Percentiles rank a stretch among this genome's conserved stretches.
Evolutionary conservation across 2,888 invertebrate genomes (phyloP).

Genomic region (Dastarcus helophoroides): DNA sequence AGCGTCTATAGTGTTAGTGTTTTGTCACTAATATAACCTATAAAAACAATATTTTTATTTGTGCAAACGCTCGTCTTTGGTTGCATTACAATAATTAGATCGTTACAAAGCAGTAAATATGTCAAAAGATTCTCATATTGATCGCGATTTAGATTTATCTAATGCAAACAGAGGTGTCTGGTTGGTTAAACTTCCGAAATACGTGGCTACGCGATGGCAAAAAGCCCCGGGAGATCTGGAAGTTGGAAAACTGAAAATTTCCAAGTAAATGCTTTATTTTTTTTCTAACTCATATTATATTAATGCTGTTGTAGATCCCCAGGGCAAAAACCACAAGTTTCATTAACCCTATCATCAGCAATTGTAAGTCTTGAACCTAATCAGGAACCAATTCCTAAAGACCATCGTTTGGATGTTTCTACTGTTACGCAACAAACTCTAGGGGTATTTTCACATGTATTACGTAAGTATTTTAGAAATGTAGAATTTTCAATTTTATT

Average conservation of each 20-base stretch:
- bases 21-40: no score
- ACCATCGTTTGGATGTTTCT: conserved; percentile 84
- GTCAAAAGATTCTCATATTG: conserved; percentile 45
- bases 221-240: conserved; percentile 83
- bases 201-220: conserved; percentile 91
- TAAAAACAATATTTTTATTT: no score
- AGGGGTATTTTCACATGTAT: conserved; percentile 81
- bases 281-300: neutral
- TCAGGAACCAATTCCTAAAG: conserved; percentile 77
- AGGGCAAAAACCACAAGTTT: conserved; percentile 79
- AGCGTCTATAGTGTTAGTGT: no score
- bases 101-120: conserved; percentile 19
- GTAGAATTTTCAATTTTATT: neutral
- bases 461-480: conserved; percentile 48
- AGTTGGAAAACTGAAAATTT: conserved; percentile 86
- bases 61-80: no score
- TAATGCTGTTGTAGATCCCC: conserved; percentile 38
- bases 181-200: conserved; percentile 95
- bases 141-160: conserved; percentile 75
- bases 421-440: conserved; percentile 84
- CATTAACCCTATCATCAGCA: conserved; percentile 70
- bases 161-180: conserved; percentile 88
- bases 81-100: no score
- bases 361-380: conserved; percentile 67
- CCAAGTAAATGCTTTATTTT: conserved; percentile 42